phyloP scores from a whole-genome alignment of 2,888 invertebrate species.

The Synergus laeviventris region DNA sequence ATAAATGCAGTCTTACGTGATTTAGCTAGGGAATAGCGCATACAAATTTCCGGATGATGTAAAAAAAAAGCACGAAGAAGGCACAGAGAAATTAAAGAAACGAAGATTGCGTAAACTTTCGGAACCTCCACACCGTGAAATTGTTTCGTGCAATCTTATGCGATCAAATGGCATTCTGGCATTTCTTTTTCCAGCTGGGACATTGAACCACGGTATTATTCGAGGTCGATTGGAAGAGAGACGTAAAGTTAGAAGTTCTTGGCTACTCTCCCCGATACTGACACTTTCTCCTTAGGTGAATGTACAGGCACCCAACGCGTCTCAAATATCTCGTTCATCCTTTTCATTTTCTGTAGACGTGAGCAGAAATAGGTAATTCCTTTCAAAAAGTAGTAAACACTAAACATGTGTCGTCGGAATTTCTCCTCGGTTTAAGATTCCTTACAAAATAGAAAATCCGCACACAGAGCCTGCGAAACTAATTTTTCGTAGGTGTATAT shows the following conservation, averaged over 20 bases:
- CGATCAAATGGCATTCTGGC: constrained; percentile 47
- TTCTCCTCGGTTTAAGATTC: too few species aligned
- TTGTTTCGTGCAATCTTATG: constrained; percentile 25
- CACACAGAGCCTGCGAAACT: too few species aligned
- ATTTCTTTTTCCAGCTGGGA: constrained; percentile 54
- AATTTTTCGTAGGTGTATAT: too few species aligned
- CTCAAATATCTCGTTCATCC: constrained; percentile 26
- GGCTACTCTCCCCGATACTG: constrained; percentile 65
- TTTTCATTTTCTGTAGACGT: constrained; percentile 26
- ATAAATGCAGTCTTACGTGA: background rate
- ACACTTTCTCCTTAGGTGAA: constrained; percentile 65
- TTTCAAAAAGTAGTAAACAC: constrained; percentile 1
- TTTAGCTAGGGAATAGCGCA: background rate
- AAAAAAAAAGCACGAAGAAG: background rate
- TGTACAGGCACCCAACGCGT: constrained; percentile 50
- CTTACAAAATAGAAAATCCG: background rate
- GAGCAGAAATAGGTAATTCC: constrained; percentile 9
- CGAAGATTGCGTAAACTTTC: constrained; percentile 31
- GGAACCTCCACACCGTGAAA: constrained; percentile 23
- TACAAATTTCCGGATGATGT: background rate
- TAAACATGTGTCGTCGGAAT: background rate
- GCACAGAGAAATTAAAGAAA: constrained; percentile 2
- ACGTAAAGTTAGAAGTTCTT: constrained; percentile 65
- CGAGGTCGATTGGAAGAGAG: constrained; percentile 69
- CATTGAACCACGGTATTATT: constrained; percentile 64